phyloP scores from a whole-genome alignment of 2,113 vertebrate species.

The Grallaria varia region DNA sequence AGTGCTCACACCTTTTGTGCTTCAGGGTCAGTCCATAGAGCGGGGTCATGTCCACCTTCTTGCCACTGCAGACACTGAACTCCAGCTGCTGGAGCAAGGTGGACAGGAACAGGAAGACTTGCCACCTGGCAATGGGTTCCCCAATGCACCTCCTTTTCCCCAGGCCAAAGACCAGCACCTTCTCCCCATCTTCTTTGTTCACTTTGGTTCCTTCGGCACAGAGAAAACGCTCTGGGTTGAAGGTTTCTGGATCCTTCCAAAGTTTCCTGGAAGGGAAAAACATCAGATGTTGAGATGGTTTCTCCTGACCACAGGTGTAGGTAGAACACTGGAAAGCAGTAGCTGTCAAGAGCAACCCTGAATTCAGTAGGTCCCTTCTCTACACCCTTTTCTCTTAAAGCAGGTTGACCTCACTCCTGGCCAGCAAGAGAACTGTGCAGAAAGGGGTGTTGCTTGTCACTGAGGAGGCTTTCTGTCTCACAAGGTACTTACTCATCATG shows the following conservation, averaged over 20 bases:
- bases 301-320: background rate
- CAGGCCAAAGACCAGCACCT: slow-evolving; percentile 82
- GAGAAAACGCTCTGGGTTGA: slow-evolving; percentile 88
- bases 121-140: slow-evolving; percentile 80
- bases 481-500: slow-evolving; percentile 84
- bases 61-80: slow-evolving; percentile 66
- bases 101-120: slow-evolving; percentile 90
- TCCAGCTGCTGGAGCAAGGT: slow-evolving; percentile 85
- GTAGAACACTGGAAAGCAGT: background rate
- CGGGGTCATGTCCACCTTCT: slow-evolving; percentile 80
- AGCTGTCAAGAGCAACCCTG: background rate
- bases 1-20: slow-evolving; percentile 76
- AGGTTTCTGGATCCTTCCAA: slow-evolving; percentile 86
- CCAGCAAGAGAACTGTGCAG: background rate
- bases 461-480: background rate
- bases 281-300: background rate
- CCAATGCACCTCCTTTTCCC: slow-evolving; percentile 91
- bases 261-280: slow-evolving; percentile 73
- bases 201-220: slow-evolving; percentile 69
- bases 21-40: slow-evolving; percentile 85
- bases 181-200: slow-evolving; percentile 79
- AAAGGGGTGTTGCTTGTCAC: background rate
- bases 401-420: background rate
- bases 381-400: background rate
- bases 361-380: background rate